Conservation (phyloP, 2,797 vertebrate genomes). For the Labeo calbasu region DNA sequence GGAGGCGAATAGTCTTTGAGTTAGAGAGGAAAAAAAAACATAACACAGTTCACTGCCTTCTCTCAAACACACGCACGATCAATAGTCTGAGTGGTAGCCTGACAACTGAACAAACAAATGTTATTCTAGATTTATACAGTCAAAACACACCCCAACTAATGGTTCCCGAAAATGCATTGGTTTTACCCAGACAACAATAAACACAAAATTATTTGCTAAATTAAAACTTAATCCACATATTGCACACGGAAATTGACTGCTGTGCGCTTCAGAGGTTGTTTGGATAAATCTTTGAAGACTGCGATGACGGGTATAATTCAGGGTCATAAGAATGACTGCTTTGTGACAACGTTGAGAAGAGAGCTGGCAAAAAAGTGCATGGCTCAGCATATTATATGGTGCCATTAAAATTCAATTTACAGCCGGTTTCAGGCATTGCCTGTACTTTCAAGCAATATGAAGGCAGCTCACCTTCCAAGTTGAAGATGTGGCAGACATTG, state of each 20-base stretch:
- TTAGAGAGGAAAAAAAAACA: slow-evolving; percentile 15
- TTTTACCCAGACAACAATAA: not conserved
- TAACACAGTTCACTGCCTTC: slow-evolving; percentile 30
- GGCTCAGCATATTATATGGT: slow-evolving; percentile 78
- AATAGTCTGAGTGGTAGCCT: slow-evolving; percentile 48
- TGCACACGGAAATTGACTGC: slow-evolving; percentile 62
- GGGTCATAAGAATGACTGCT: slow-evolving; percentile 69
- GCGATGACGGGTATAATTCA: slow-evolving; percentile 76
- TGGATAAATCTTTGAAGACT: slow-evolving; percentile 73
- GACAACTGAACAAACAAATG: slow-evolving; percentile 47
- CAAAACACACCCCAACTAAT: slow-evolving; percentile 3
- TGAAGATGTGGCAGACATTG: slow-evolving; percentile 76
- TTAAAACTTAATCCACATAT: slow-evolving; percentile 19
- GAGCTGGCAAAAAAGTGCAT: slow-evolving; percentile 66
- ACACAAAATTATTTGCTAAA: slow-evolving; percentile 27
- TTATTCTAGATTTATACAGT: slow-evolving; percentile 40
- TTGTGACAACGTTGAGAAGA: slow-evolving; percentile 74
- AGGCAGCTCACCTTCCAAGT: slow-evolving; percentile 60
- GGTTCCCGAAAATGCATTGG: not conserved
- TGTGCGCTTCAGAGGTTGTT: slow-evolving; percentile 72
- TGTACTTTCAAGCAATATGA: slow-evolving; percentile 61
- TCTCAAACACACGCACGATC: slow-evolving; percentile 36
- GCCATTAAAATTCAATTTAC: slow-evolving; percentile 83
- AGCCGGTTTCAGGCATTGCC: slow-evolving; percentile 73
- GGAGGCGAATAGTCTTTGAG: slow-evolving; percentile 17